Percentiles rank a stretch among this genome's conserved stretches.
These are phyloP conservation scores for Xiphorhynchus erythropygius DNA, from an alignment of 2,797 vertebrate genomes.

Conservation along the genomic window DNA sequence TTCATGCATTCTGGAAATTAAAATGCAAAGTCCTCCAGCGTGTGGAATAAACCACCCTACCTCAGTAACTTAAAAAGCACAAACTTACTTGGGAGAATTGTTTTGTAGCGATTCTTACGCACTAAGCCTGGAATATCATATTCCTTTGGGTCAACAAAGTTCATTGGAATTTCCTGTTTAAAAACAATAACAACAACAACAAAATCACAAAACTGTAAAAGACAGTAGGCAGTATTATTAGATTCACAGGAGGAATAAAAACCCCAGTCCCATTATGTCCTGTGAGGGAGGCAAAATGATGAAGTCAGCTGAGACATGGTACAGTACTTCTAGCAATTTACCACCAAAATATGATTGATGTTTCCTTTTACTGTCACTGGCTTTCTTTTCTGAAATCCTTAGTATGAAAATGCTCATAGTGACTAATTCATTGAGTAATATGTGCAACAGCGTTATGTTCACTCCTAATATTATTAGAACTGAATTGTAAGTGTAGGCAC, in stretches of 20 bases:
- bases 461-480: constrained; percentile 28
- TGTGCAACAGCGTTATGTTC: background rate
- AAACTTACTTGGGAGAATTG: constrained; percentile 96
- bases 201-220: background rate
- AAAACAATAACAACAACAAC: background rate
- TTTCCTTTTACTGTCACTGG: constrained; percentile 27
- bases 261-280: background rate
- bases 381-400: constrained; percentile 39
- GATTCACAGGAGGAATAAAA: background rate
- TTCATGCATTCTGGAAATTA: background rate
- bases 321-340: background rate
- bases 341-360: constrained; percentile 10
- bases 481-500: constrained; percentile 21
- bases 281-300: background rate
- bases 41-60: background rate
- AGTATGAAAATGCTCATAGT: background rate
- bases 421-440: constrained; percentile 49
- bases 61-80: background rate
- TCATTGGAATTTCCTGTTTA: constrained; percentile 96
- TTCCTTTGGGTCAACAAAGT: constrained; percentile 97
- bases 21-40: background rate
- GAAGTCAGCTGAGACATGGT: constrained; percentile 35
- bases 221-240: background rate
- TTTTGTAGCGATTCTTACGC: constrained; percentile 98
- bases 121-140: constrained; percentile 96